phyloP scores from a whole-genome alignment of 2,888 invertebrate genomes.

The Allophyes oxyacanthae region DNA sequence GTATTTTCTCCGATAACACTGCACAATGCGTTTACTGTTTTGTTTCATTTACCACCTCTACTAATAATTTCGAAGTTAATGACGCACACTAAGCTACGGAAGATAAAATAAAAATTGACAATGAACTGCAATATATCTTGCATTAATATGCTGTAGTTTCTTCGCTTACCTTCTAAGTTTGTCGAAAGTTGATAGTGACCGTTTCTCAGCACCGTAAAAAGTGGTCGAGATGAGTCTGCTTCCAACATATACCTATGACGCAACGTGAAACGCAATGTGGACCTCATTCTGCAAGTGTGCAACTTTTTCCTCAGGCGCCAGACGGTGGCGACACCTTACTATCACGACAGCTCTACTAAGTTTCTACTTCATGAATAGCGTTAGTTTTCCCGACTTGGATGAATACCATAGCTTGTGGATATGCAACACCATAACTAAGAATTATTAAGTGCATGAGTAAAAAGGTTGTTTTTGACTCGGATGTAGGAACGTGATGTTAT shows the following conservation, averaged over 20 bases:
- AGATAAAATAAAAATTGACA: slow-evolving; percentile 17
- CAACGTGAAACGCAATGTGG: slow-evolving; percentile 81
- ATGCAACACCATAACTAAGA: slow-evolving; percentile 21
- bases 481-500: slow-evolving; percentile 64
- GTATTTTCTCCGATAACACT: slow-evolving; percentile 50
- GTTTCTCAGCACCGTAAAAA: slow-evolving; percentile 69
- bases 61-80: slow-evolving; percentile 6
- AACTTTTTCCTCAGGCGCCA: slow-evolving; percentile 81
- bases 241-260: slow-evolving; percentile 66
- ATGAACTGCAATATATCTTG: slow-evolving; percentile 19
- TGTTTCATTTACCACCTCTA: slow-evolving; percentile 22
- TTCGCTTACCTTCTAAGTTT: slow-evolving; percentile 48
- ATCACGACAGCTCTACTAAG: slow-evolving; percentile 61
- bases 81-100: background rate
- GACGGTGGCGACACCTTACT: slow-evolving; percentile 59
- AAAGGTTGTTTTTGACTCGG: slow-evolving; percentile 55
- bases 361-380: slow-evolving; percentile 81
- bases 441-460: slow-evolving; percentile 33
- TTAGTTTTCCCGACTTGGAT: slow-evolving; percentile 60
- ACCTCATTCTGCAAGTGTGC: slow-evolving; percentile 66
- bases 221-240: slow-evolving; percentile 66
- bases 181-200: slow-evolving; percentile 68
- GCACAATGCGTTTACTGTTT: slow-evolving; percentile 30
- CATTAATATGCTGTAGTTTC: slow-evolving; percentile 30
- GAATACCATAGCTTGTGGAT: slow-evolving; percentile 45